phyloP scores from a whole-genome alignment of 2,797 vertebrate species.

The Oryzias sinensis region DNA sequence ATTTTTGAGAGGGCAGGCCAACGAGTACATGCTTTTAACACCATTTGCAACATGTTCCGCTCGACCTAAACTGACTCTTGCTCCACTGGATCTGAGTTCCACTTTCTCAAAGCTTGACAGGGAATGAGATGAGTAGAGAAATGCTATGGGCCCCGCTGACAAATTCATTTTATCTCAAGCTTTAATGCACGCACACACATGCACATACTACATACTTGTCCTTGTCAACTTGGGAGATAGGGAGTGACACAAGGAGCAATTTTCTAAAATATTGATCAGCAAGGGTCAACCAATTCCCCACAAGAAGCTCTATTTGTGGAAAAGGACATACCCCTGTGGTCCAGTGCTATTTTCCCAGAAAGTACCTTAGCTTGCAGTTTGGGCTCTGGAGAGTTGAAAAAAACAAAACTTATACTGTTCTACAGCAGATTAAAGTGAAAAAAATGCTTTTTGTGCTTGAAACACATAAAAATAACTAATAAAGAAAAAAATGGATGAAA shows the following conservation, averaged over 20 bases:
- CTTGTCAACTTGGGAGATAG: conserved; percentile 58
- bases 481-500: not conserved
- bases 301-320: conserved; percentile 68
- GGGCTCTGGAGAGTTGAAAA: conserved; percentile 16
- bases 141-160: conserved; percentile 57
- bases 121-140: conserved; percentile 52
- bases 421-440: no score
- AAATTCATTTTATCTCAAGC: conserved; percentile 67
- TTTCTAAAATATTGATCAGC: conserved; percentile 81
- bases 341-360: conserved; percentile 31
- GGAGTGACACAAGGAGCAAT: conserved; percentile 73
- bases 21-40: conserved; percentile 83
- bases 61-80: conserved; percentile 76
- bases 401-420: not conserved
- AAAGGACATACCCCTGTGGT: conserved; percentile 37
- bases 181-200: conserved; percentile 24
- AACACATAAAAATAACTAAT: not conserved
- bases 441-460: no score
- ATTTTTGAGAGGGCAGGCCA: conserved; percentile 74
- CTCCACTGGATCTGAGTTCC: conserved; percentile 64
- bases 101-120: conserved; percentile 68
- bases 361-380: conserved; percentile 41
- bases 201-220: conserved; percentile 35
- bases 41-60: conserved; percentile 75
- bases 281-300: conserved; percentile 75